Evolutionary conservation across 2,888 invertebrate genomes (phyloP), one percentile per base, ranked within the genome.

Genomic region (Eilema sororculum): DNA sequence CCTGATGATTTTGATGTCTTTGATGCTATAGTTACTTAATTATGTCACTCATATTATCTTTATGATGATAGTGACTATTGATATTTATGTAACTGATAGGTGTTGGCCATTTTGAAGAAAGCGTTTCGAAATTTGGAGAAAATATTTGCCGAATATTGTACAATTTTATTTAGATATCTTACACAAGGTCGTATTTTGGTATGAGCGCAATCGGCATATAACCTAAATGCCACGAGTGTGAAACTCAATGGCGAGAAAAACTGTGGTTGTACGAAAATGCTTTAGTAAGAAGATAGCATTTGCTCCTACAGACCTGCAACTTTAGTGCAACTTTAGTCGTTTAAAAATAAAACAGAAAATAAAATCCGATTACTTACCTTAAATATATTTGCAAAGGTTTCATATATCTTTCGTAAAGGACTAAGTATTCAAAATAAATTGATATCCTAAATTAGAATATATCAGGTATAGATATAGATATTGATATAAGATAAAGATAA

Each of bases 201-300:
- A 65, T 65, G 63, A 67, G 52, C 52, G 24, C 56, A 68, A 72
- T 72, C 37, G 60, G 67, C 60, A 69, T 67, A 63, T 70, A 75
- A 75, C 77, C 74, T 72, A 79, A 79, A 75, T 71, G 65, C 77
- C 76, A 71, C 65, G 69, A 80, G 75, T 81, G 75, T 80, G 78
- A 82, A 81, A 77, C 72, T 78, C 75, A 78, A 75, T 82, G 75
- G 65, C 62, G 67, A 78, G 78, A 76, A 82, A 80, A 81, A 81
- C 76, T 78, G n/a, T n/a, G 71, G 71, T 73, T 72, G 78, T 71
- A 71, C 73, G 75, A 68, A 71, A 70, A 76, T 73, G 72, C 69
- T 79, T 67, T 52, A 69, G 71, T 70, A 72, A 76, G 79, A 73
- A 81, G 74, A 80, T 78, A 81, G 72, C 76, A 57, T 62, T 69